Evolutionary conservation across 2,888 invertebrate species (phyloP).

Genomic region (Xanthorhoe spadicearia): DNA sequence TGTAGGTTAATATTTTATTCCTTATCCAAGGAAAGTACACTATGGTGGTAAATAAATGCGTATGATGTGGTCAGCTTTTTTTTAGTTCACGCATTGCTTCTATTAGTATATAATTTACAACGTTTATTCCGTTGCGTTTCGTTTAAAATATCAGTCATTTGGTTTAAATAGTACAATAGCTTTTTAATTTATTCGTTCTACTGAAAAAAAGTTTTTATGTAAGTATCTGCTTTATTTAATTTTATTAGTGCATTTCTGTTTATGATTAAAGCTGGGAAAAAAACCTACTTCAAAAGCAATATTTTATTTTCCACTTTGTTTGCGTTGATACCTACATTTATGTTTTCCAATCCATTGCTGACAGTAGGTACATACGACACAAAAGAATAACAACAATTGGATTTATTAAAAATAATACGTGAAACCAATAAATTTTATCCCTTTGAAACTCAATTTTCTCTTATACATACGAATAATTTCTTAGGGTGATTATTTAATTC

Average conservation of each 20-base stretch:
- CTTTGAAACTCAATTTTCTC: background rate
- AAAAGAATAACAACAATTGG: background rate
- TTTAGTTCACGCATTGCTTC: too few relatives aligned
- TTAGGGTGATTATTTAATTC: background rate
- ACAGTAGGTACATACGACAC: background rate
- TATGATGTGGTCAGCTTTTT: constrained; percentile 1
- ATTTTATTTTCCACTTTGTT: background rate
- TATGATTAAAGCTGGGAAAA: too few relatives aligned
- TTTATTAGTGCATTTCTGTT: too few relatives aligned
- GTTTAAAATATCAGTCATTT: too few relatives aligned
- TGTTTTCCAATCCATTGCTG: constrained; percentile 4
- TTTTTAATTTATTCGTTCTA: too few relatives aligned
- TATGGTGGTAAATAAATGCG: background rate
- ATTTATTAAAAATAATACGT: background rate
- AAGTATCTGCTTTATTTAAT: too few relatives aligned
- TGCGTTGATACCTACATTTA: too few relatives aligned
- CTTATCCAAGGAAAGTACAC: constrained; percentile 15
- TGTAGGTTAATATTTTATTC: constrained; percentile 23
- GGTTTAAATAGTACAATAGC: too few relatives aligned
- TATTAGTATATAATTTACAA: too few relatives aligned
- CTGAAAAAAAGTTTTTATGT: too few relatives aligned
- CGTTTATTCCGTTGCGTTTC: too few relatives aligned
- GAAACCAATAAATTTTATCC: background rate
- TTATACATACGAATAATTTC: background rate
- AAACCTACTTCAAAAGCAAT: background rate